These are phyloP conservation scores for Falco biarmicus DNA, from an alignment of 2,797 vertebrate species.

Conservation along the genomic window DNA sequence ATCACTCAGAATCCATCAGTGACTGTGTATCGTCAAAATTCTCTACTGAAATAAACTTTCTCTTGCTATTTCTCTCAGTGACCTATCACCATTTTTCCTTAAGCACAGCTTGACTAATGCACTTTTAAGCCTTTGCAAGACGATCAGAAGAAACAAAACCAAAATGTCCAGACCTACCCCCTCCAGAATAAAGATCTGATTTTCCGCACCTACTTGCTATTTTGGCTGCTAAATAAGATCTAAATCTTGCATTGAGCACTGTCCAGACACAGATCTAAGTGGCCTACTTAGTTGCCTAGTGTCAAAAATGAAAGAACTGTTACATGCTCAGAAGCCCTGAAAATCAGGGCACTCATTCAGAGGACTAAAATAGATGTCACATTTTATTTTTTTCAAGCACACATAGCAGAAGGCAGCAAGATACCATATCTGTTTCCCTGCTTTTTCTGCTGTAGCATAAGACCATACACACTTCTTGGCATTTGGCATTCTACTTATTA, in stretches of 20 bases:
- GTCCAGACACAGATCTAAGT: not conserved
- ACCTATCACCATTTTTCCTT: not conserved
- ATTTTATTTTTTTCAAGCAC: not conserved
- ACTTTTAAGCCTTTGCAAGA: slow-evolving; percentile 15
- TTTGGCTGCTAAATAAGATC: slow-evolving; percentile 30
- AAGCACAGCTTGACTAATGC: slow-evolving; percentile 3
- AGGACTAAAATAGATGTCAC: slow-evolving; percentile 36
- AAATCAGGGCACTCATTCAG: slow-evolving; percentile 56
- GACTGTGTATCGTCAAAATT: not conserved
- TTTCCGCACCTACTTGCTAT: slow-evolving; percentile 31
- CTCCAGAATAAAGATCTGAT: not conserved
- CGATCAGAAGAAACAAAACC: slow-evolving; percentile 14
- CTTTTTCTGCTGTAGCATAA: not conserved
- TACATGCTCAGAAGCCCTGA: slow-evolving; percentile 1
- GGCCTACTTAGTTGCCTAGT: slow-evolving; percentile 19
- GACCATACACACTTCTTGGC: not conserved
- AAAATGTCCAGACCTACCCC: not conserved
- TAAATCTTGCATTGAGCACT: not conserved
- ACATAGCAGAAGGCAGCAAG: not conserved
- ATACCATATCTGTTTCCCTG: not conserved
- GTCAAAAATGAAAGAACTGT: slow-evolving; percentile 31
- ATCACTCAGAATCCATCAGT: not conserved
- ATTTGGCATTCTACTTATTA: not conserved
- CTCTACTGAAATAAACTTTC: not conserved
- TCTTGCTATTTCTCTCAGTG: not conserved